These are phyloP conservation scores for Galendromus occidentalis DNA, from an alignment of 1,140 invertebrate genomes.

Conservation along the genomic window DNA sequence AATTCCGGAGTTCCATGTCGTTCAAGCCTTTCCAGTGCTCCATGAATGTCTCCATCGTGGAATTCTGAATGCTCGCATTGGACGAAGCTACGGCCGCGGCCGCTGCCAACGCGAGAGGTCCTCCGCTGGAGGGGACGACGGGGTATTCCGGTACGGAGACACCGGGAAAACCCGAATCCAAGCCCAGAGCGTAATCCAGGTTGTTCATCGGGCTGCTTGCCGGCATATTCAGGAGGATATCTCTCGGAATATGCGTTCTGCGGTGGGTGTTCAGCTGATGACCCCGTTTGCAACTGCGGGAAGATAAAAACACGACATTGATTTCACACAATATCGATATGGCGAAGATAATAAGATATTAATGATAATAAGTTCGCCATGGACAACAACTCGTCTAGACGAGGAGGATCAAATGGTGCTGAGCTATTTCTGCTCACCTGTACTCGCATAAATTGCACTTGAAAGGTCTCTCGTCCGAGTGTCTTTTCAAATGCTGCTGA, in stretches of 20 bases:
- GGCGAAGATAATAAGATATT: background rate
- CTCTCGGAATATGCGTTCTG: background rate
- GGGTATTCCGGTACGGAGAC: too few species aligned
- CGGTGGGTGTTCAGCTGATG: constrained; percentile 4
- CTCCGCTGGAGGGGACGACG: too few species aligned
- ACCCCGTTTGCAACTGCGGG: background rate
- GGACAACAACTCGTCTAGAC: background rate
- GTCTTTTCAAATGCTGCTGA: background rate
- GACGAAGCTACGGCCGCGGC: too few species aligned
- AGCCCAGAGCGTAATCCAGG: too few species aligned
- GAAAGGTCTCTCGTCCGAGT: background rate
- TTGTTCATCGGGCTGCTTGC: too few species aligned
- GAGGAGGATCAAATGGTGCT: too few species aligned
- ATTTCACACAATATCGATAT: background rate
- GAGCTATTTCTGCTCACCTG: background rate
- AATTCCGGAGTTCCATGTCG: too few species aligned
- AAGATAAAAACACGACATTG: background rate
- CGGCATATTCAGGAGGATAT: background rate
- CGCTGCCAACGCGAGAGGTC: too few species aligned
- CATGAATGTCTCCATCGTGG: too few species aligned
- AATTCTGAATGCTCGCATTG: too few species aligned
- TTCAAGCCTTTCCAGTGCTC: too few species aligned
- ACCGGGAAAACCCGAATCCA: too few species aligned
- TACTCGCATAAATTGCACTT: constrained; percentile 1
- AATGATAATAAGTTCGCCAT: background rate